Conservation (phyloP, 2,888 invertebrate genomes). For the Dynastes grantii region DNA sequence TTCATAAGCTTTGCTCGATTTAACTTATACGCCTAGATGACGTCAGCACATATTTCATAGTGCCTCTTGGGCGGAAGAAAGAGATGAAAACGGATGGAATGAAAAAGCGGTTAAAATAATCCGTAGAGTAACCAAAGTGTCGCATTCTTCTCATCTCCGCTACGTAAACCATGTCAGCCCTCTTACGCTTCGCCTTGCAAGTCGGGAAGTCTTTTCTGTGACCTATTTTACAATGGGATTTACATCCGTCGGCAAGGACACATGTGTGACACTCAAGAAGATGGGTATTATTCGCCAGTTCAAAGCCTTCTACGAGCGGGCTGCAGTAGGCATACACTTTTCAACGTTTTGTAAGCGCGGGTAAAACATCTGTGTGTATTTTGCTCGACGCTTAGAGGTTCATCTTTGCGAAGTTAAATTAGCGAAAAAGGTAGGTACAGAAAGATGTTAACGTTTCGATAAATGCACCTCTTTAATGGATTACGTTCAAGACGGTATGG, state of each 20-base stretch:
- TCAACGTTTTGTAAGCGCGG: conserved; percentile 22
- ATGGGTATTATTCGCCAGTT: conserved; percentile 36
- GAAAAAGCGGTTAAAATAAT: conserved; percentile 45
- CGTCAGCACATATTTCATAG: conserved; percentile 36
- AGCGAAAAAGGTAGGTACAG: not conserved
- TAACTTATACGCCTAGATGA: conserved; percentile 35
- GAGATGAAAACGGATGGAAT: conserved; percentile 13
- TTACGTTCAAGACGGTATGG: too few species aligned
- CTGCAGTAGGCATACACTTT: conserved; percentile 11
- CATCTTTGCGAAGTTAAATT: conserved; percentile 23
- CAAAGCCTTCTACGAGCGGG: conserved; percentile 34
- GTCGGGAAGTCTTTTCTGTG: conserved; percentile 26
- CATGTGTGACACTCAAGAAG: conserved; percentile 36
- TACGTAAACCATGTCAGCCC: conserved; percentile 16
- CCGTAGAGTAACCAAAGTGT: conserved; percentile 47
- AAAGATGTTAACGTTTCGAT: not conserved
- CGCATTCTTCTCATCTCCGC: conserved; percentile 39
- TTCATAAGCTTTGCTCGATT: conserved; percentile 19
- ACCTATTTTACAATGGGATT: conserved; percentile 37
- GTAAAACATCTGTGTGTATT: not conserved
- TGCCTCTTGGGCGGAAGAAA: conserved; percentile 11
- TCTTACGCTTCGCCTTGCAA: not conserved
- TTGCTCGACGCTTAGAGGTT: conserved; percentile 1
- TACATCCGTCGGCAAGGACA: conserved; percentile 41
- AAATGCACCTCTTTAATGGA: not conserved